Base-by-base conservation (phyloP, 2,888 invertebrate species). In the Lasioglossum pauxillum region DNA sequence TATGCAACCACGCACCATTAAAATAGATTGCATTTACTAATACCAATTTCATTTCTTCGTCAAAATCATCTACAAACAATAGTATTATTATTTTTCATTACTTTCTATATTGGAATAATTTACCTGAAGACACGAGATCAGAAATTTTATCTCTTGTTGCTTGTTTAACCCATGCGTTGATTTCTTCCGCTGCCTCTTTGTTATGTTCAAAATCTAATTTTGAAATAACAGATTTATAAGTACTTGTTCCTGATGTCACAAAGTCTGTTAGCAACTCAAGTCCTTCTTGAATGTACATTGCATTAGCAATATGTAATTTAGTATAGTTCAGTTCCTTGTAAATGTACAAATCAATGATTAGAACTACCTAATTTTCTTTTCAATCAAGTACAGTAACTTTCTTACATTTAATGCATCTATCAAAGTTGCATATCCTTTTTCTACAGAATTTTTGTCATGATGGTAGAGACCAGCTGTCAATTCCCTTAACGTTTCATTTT, bases 11-110 rank as follows among this genome's bases (percentile, higher is more conserved):
- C 75, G 96, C 95, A 16, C 97, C 97, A 96, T 98, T 98, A 95
- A 98, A 98, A 94, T 98, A 98, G 75, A 98, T 96, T 2, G 98
- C 98, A 95, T 98, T 98, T 7, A 98, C 96, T 8, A 98, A 95
- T 5, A 98, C 97, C 73, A 98, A 94, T 86, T 97, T 96, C 4
- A 98, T 98, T 0, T 95, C 93, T 0, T 91, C 89, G 91, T 96
- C 93, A 5, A 98, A 95, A 92, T 96, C 96, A 90, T 96, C 97
- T 96, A 46, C 35, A 23, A 46, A 53, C 46, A 67, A 19, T 8
- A 53, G 19, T 10, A 12, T 46, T 79, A 71, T 23, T 71, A 38
- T 27, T 38, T 27, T 35, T 49, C 38, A 41, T 71, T 14, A 41
- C n/a, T n/a, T 44, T 38, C 0, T 53, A 53, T 27, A 73, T 67